Evolutionary conservation across 1,140 invertebrate genomes (phyloP).

Genomic region (Tyrophagus putrescentiae): DNA sequence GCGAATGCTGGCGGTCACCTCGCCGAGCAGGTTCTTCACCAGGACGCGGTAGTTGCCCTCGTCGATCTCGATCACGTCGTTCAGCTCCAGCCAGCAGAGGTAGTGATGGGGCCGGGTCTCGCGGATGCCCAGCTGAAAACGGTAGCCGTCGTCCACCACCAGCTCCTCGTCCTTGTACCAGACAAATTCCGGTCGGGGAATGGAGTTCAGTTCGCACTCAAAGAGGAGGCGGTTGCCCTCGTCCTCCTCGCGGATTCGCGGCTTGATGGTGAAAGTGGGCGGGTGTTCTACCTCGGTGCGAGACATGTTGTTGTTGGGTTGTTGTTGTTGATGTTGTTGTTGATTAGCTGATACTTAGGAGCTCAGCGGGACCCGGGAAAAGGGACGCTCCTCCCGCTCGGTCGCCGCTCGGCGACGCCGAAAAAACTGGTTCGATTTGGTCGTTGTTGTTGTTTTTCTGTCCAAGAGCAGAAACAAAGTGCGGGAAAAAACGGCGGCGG

Average conservation of each 20-base stretch:
- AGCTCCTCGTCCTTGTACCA: slow-evolving; percentile 70
- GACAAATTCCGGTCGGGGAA: slow-evolving; percentile 70
- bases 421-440: not conserved
- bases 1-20: slow-evolving; percentile 94
- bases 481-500: no score
- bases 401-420: not conserved
- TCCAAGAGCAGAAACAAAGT: no score
- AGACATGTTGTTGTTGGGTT: not conserved
- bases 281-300: slow-evolving; percentile 31
- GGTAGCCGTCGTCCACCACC: slow-evolving; percentile 8
- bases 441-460: not conserved
- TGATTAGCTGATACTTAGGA: not conserved
- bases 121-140: slow-evolving; percentile 42
- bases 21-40: slow-evolving; percentile 92
- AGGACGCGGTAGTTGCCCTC: slow-evolving; percentile 94
- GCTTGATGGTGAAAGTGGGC: slow-evolving; percentile 93
- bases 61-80: slow-evolving; percentile 87
- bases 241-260: slow-evolving; percentile 86
- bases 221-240: slow-evolving; percentile 87
- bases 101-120: slow-evolving; percentile 69
- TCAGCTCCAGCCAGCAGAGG: slow-evolving; percentile 74
- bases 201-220: slow-evolving; percentile 85
- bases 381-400: not conserved
- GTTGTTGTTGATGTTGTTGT: not conserved
- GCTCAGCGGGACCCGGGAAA: not conserved